Conservation (phyloP, 2,888 invertebrate species). For the Coremacera marginata region DNA sequence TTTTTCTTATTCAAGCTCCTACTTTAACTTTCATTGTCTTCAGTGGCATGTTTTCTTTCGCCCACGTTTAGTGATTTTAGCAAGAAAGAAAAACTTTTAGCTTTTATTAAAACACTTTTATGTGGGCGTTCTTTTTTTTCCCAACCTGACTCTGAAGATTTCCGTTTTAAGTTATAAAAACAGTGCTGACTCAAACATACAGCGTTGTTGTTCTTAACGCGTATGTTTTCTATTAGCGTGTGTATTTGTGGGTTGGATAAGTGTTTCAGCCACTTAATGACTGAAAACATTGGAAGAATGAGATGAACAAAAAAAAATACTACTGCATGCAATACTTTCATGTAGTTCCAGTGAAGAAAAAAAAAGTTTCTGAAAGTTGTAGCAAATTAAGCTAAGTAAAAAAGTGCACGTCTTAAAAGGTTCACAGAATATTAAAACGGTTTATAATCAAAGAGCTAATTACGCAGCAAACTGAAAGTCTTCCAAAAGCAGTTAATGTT, state of each 20-base stretch:
- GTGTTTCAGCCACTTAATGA: neutral
- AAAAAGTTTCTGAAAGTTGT: no score
- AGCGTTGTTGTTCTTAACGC: neutral
- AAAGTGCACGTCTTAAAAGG: no score
- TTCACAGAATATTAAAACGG: no score
- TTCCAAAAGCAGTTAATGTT: no score
- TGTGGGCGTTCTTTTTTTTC: neutral
- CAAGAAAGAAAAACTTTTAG: neutral
- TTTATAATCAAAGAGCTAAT: no score
- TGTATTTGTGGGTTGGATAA: neutral
- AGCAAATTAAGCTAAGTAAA: no score
- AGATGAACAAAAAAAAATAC: neutral
- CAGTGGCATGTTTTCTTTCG: neutral
- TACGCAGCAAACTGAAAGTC: no score
- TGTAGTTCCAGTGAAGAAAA: no score
- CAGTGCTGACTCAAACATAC: neutral
- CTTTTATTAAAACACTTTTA: neutral
- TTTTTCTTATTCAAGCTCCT: neutral
- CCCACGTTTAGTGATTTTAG: neutral
- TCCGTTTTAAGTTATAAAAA: constrained; percentile 7
- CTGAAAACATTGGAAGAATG: neutral
- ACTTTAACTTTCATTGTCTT: neutral
- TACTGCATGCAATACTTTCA: no score
- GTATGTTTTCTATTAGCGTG: neutral
- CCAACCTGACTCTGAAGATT: neutral